These are phyloP conservation scores for Trachelus iudaicus DNA, from an alignment of 2,888 invertebrate species.

Conservation along the genomic window DNA sequence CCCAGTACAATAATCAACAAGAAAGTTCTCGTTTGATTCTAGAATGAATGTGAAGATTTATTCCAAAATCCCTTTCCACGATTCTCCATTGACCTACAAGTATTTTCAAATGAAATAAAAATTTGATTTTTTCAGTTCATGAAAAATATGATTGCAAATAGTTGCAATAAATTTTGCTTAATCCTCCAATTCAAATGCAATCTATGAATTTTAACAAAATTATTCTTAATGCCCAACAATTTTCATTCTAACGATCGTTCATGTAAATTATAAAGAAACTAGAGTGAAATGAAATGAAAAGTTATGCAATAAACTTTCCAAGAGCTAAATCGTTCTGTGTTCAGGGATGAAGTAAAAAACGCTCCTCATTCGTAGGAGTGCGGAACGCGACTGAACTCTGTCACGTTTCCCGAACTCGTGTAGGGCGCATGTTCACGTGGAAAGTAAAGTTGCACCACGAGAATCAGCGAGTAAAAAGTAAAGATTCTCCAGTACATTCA, in stretches of 20 bases:
- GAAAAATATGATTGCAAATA: not conserved
- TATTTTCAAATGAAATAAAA: not conserved
- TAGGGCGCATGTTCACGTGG: not conserved
- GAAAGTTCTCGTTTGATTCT: not conserved
- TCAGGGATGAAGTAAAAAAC: not conserved
- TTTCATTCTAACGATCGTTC: not conserved
- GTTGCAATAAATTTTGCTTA: not conserved
- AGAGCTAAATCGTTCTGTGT: not conserved
- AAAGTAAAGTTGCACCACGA: not conserved
- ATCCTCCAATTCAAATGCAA: not conserved
- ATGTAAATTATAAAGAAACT: not conserved
- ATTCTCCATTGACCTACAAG: not conserved
- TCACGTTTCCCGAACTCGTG: not conserved
- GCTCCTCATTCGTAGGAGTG: not conserved
- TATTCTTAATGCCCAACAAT: not conserved
- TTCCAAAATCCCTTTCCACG: not conserved
- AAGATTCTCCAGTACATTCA: not conserved
- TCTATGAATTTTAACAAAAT: not conserved
- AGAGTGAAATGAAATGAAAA: not conserved
- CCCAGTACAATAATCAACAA: too few species aligned
- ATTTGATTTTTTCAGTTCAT: not conserved
- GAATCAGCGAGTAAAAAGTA: too few species aligned
- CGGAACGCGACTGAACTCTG: slow-evolving; percentile 3
- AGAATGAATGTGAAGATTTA: not conserved
- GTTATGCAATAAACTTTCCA: not conserved